phyloP scores from a whole-genome alignment of 2,888 invertebrate species.

The Hemaris fuciformis region DNA sequence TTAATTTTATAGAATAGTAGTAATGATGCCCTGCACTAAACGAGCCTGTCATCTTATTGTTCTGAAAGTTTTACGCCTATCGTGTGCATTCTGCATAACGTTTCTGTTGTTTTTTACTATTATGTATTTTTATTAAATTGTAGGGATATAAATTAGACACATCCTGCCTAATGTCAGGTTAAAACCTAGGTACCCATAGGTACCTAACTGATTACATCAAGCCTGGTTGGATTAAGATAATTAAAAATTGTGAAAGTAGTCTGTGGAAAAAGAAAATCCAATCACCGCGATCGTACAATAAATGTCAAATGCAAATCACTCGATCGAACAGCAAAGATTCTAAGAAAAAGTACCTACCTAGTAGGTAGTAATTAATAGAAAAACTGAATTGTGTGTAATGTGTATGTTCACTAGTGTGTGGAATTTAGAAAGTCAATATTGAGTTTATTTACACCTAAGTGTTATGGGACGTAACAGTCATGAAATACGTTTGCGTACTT shows the following conservation, averaged over 20 bases:
- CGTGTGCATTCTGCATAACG: too few relatives aligned
- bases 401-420: not conserved
- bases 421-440: not conserved
- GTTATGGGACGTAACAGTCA: constrained; percentile 69
- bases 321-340: constrained; percentile 11
- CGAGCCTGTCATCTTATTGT: too few relatives aligned
- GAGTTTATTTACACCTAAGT: constrained; percentile 21
- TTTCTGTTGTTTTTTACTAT: too few relatives aligned
- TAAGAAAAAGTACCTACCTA: not conserved
- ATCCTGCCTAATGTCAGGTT: too few relatives aligned
- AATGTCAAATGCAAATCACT: constrained; percentile 4
- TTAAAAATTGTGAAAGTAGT: not conserved
- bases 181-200: too few relatives aligned
- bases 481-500: constrained; percentile 68
- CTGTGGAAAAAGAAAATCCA: not conserved
- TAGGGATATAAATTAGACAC: too few relatives aligned
- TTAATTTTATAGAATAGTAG: too few relatives aligned
- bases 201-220: too few relatives aligned
- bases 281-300: not conserved
- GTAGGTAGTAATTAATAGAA: constrained; percentile 3
- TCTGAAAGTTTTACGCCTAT: too few relatives aligned
- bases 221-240: too few relatives aligned
- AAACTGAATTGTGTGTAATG: not conserved
- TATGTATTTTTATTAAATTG: too few relatives aligned
- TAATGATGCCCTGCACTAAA: too few relatives aligned